Evolutionary conservation across 2,797 vertebrate species (phyloP), one percentile per base, ranked within the genome.

Genomic region (Aphelocoma californica): DNA sequence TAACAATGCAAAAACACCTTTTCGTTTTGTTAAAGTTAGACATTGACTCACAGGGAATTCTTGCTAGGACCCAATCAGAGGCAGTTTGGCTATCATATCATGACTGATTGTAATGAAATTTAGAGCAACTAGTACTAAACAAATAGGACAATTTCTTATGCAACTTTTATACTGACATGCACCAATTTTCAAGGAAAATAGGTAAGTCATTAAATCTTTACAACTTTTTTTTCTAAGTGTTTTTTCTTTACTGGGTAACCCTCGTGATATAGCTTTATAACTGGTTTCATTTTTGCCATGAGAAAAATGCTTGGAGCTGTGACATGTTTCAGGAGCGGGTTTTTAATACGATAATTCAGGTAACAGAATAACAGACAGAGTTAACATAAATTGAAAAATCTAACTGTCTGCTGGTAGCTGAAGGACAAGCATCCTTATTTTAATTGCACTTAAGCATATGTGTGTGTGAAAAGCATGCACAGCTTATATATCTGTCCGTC

Each of bases 371-470:
- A 57, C 11, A 53, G 20, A 40, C 18, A 38, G 11, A 56, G n/a
- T 58, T 47, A 29, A 25, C 4, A 50, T 20, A 69, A 73, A 62
- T 3, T 72, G 51, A 71, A 72, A 92, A 75, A 62, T 28, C 32
- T 29, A 80, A 5, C 80, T 74, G 6, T 11, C 16, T 80, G 16
- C 6, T 77, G 42, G 32, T 31, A 65, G 21, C 7, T 69, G 74
- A 91, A 89, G n/a, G 19, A 56, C 21, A 50, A 66, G 6, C 5
- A 31, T 11, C 15, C 4, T 85, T 56, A 51, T 85, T 93, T 81
- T 77, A 65, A 45, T 51, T 70, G 6, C 1, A 3, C 1, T 81
- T 85, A 36, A 29, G 7, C 16, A 0, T 44, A 0, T 38, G 10
- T 32, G 6, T 44, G 26, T 61, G 38, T 81, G 12, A 29, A 40